Base-by-base conservation (phyloP, 2,888 invertebrate genomes). In the Pseudanteris insignis region DNA sequence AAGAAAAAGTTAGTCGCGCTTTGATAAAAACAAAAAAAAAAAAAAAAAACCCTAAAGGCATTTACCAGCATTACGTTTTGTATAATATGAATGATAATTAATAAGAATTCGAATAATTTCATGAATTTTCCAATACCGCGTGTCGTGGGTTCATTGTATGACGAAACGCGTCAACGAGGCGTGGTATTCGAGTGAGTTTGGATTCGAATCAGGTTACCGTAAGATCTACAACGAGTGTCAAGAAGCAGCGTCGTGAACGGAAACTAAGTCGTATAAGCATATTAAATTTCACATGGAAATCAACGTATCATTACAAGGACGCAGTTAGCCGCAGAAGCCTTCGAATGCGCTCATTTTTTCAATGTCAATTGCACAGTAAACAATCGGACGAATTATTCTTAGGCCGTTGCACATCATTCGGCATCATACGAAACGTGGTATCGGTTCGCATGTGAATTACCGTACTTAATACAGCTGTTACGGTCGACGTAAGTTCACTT, bases 251-350 rank as follows among this genome's bases (percentile, higher is more conserved):
- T 25, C 44, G 44, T 51, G 58, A 47, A 54, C 51, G 51, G 59
- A 60, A 63, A 59, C 51, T 59, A 51, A 64, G 48, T 46, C 61
- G 67, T 66, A n/a, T n/a, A 64, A 66, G 62, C 66, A 63, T 69
- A 68, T 67, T 63, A 53, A 63, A 41, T 65, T 67, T 61, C 68
- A 47, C 34, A 38, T 41, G 65, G 66, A 64, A 70, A 70, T 71
- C 66, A 64, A 67, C 70, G 67, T 67, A 69, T 68, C 60, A 63
- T 65, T 21, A 60, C 68, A 70, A 71, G 70, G 70, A 67, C 67
- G 59, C 55, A 51, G 24, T 47, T 40, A 51, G 51, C 63, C 54
- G 14, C 53, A 58, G 44, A 60, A 51, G 50, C 10, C 51, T 51
- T 55, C 41, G 32, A 38, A 50, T 26, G 24, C 33, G 15, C 29